Conservation (phyloP, 2,888 invertebrate genomes). For the Atrina japonica region DNA sequence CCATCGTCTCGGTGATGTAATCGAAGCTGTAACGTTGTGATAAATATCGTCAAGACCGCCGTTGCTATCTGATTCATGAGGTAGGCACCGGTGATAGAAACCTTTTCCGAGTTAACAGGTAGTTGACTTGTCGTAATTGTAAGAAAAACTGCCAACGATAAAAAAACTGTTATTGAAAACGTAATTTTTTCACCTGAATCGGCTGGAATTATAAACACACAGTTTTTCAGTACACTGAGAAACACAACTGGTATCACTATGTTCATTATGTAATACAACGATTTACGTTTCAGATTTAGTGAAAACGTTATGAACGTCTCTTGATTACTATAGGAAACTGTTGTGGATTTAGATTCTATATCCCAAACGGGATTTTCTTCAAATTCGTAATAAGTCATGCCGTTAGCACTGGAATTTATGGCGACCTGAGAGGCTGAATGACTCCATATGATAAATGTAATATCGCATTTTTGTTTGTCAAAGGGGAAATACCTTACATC, state of each 20-base stretch:
- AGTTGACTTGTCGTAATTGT: constrained; percentile 28
- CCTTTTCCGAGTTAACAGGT: constrained; percentile 28
- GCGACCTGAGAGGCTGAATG: constrained; percentile 45
- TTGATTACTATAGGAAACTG: neutral
- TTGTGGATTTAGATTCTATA: constrained; percentile 33
- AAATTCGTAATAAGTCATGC: constrained; percentile 13
- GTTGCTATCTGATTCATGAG: neutral
- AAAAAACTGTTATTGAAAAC: constrained; percentile 30
- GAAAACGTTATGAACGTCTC: constrained; percentile 20
- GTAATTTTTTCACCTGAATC: constrained; percentile 39
- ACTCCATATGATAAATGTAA: constrained; percentile 60
- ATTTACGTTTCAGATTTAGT: constrained; percentile 24
- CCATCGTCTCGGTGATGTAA: constrained; percentile 1
- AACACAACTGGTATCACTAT: constrained; percentile 34
- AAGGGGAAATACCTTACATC: constrained; percentile 58
- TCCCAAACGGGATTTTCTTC: constrained; percentile 57
- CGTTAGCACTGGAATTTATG: constrained; percentile 22
- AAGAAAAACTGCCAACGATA: constrained; percentile 38
- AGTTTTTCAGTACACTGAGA: constrained; percentile 21
- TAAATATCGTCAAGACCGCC: constrained; percentile 3
- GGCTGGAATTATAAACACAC: constrained; percentile 31
- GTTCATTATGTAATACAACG: constrained; percentile 31
- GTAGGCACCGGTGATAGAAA: constrained; percentile 16
- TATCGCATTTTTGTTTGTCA: constrained; percentile 55
- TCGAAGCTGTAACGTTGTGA: constrained; percentile 20